These are phyloP conservation scores for Monochamus alternatus DNA, from an alignment of 2,888 invertebrate species.

Conservation along the genomic window DNA sequence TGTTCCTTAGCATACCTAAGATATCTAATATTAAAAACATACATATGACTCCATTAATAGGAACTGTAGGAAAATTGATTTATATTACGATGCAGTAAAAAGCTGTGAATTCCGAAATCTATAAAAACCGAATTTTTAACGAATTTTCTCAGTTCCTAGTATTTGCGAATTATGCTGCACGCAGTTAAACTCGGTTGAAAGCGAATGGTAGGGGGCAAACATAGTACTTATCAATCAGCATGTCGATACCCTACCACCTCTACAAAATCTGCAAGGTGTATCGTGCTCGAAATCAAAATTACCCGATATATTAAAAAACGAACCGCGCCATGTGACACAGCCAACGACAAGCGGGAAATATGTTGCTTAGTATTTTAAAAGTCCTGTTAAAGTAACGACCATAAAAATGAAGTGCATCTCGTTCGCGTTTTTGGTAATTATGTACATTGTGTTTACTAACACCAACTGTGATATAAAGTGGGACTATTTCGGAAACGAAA, in stretches of 20 bases:
- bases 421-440: conserved; percentile 52
- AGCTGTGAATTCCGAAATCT: too few relatives aligned
- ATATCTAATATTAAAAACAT: too few relatives aligned
- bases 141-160: too few relatives aligned
- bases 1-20: too few relatives aligned
- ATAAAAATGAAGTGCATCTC: conserved; percentile 45
- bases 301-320: neutral
- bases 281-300: conserved; percentile 2
- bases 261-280: conserved; percentile 19
- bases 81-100: too few relatives aligned
- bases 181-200: conserved; percentile 1
- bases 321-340: conserved; percentile 6
- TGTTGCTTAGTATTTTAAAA: neutral
- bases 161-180: neutral
- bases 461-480: conserved; percentile 56
- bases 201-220: conserved; percentile 6
- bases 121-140: too few relatives aligned
- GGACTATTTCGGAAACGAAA: conserved; percentile 41
- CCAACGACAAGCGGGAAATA: neutral
- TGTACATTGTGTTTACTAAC: conserved; percentile 56
- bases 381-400: neutral
- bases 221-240: conserved; percentile 17
- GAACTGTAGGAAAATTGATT: too few relatives aligned
- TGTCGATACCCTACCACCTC: conserved; percentile 17
- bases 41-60: too few relatives aligned